These are phyloP conservation scores for Cisticola juncidis DNA, from an alignment of 2,113 vertebrate genomes.

Conservation along the genomic window DNA sequence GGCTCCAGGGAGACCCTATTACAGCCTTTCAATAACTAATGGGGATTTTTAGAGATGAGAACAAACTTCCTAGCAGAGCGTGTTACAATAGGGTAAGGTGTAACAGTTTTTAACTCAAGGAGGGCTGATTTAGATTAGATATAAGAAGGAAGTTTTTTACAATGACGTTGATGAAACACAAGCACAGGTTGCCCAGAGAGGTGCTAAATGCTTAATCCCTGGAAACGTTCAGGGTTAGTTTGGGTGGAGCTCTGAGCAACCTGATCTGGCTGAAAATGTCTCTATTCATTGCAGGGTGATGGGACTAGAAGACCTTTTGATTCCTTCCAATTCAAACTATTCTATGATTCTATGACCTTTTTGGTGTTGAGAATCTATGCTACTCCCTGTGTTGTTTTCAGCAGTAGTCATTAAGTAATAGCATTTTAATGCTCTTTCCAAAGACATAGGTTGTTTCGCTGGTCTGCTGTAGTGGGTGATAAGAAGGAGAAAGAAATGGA, in stretches of 20 bases:
- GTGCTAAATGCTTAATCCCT: neutral
- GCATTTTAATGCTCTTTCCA: neutral
- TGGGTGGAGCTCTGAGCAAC: neutral
- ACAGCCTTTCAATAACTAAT: neutral
- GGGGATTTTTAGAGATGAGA: neutral
- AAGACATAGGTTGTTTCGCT: neutral
- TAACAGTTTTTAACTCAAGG: neutral
- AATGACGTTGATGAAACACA: neutral
- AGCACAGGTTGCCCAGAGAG: neutral
- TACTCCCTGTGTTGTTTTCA: neutral
- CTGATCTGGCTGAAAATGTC: neutral
- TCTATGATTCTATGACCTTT: neutral
- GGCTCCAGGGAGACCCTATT: neutral
- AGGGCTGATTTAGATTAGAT: neutral
- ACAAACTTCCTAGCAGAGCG: neutral
- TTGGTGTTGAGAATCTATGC: neutral
- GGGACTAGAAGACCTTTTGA: neutral
- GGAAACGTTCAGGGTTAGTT: neutral
- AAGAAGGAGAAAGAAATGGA: neutral
- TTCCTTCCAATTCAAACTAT: neutral
- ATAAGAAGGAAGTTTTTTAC: neutral
- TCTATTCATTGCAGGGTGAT: neutral
- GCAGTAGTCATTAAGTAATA: neutral
- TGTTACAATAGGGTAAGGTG: neutral
- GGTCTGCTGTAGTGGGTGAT: neutral